Base-by-base conservation (phyloP, 2,113 vertebrate species). In the Gambusia affinis region DNA sequence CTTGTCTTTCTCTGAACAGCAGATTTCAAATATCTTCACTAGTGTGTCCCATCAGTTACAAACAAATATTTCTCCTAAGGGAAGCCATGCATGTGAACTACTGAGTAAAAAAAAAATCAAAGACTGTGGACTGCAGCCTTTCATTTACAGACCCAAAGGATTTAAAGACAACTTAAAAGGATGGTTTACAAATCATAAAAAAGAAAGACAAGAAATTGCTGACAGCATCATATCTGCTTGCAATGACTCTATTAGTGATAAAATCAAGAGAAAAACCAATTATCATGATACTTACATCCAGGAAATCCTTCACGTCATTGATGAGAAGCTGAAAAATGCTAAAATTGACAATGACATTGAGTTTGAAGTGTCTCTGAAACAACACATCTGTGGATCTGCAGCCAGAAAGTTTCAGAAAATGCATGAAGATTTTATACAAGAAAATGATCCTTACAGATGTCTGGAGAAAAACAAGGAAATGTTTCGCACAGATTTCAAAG, bases 291-390 rank as follows among this genome's bases (percentile, higher is more conserved):
- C 5, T 29, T 94, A 14, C 0, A 0, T 54, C 2, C 47, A 54
- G 2, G 47, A 54, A 1, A 22, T 54, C 8, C 47, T 54, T 8
- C 17, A 22, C 1, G 17, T 64, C 1, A 90, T 88, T 67, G 91
- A 93, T 0, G 12, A 61, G 82, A 27, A 1, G 27, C 27, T 27
- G 27, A 27, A 27, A 1, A 27, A 27, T 1, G 27, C 27, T 27
- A 1, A 27, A 1, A 1, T 27, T 27, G 27, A 27, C 27, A 27
- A 1, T 1, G 27, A 27, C 27, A 27, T 27, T 0, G 12, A 61
- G 82, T 90, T 92, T 85, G 91, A 90, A n/a, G 80, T 91, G 27
- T 79, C 74, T 2, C 65, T 94, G 0, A 94, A 94, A 60, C 28
- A 85, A 29, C 74, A 94, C 81, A 86, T 94, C 71, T 93, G 91